A percentile compares a stretch with the other conserved stretches of the same genome.
Evolutionary conservation across 2,113 vertebrate genomes (phyloP).

Genomic region (Meles meles): DNA sequence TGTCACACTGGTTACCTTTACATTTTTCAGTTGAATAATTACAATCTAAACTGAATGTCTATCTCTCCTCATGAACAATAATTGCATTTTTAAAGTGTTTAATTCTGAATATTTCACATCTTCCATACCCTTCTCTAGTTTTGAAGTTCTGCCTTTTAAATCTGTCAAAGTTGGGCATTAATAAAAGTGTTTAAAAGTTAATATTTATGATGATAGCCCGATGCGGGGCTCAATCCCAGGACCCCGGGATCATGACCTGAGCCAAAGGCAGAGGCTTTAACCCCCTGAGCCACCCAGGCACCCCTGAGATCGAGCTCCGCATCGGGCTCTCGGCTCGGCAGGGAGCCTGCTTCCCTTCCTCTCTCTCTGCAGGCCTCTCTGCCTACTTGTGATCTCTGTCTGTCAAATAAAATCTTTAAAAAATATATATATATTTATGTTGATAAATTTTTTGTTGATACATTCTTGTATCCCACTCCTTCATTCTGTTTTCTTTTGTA

Average conservation of each 20-base stretch:
- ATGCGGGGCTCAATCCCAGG: too few species aligned
- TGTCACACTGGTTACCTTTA: not conserved
- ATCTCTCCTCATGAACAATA: not conserved
- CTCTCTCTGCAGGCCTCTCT: too few species aligned
- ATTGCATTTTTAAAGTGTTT: not conserved
- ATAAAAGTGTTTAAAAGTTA: not conserved
- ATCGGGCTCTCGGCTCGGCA: too few species aligned
- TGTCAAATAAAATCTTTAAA: too few species aligned
- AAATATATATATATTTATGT: not conserved
- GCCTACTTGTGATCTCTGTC: too few species aligned
- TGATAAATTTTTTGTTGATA: not conserved
- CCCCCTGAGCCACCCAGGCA: too few species aligned
- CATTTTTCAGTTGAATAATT: not conserved
- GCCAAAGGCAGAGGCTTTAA: too few species aligned
- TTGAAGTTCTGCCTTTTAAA: not conserved
- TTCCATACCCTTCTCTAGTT: not conserved
- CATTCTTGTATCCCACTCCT: not conserved
- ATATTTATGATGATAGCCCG: not conserved
- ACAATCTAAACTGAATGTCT: not conserved
- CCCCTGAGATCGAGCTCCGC: too few species aligned
- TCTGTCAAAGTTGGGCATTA: not conserved
- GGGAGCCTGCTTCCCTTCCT: too few species aligned
- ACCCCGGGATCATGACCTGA: too few species aligned
- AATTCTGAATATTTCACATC: not conserved
- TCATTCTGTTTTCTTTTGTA: not conserved